Base-by-base conservation (phyloP, 2,797 vertebrate genomes). In the Pseudotriccus pelzelni region DNA sequence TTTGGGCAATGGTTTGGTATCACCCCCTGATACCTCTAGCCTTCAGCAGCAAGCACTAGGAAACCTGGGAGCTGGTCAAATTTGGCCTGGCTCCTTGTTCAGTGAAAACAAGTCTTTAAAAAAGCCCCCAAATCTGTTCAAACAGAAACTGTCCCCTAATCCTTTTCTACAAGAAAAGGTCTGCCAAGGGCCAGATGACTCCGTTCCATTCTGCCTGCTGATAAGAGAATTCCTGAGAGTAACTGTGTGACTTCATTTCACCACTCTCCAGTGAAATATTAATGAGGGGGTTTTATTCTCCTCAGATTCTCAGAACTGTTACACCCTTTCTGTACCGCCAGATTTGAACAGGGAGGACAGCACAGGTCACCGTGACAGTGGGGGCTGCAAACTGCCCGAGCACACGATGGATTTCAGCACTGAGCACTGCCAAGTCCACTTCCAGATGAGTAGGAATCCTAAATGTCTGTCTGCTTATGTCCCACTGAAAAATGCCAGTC, bases 341-440 rank as follows among this genome's bases (percentile, higher is more conserved):
- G 63, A 59, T 75, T 17, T 85, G 70, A 95, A 60, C 78, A 88
- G 93, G 91, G 70, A 89, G 37, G 32, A 60, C 74, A 94, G 62
- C 87, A 94, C 91, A 96, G 77, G 55, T 95, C 95, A 94, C 74
- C 64, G 60, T 92, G 73, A 58, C 92, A 92, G 92, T 84, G 83
- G 56, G 37, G 73, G 46, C 41, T 58, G 44, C 43, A 77, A 58
- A 41, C 32, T 83, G 78, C 93, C 96, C 91, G 78, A 91, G 85
- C 52, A 70, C 58, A 85, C 37, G 44, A 37, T 81, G 69, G 28
- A 70, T 68, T 81, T 93, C 13, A 84, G 69, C 46, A 74, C 46
- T 53, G 69, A 82, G 52, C 30, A 74, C 15, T 62, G 60, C 36
- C 55, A 67, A 93, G 73, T 76, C 60, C 84, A 87, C 79, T 88